Evolutionary conservation across 1,140 invertebrate species (phyloP).

Genomic region (Magallana gigas): DNA sequence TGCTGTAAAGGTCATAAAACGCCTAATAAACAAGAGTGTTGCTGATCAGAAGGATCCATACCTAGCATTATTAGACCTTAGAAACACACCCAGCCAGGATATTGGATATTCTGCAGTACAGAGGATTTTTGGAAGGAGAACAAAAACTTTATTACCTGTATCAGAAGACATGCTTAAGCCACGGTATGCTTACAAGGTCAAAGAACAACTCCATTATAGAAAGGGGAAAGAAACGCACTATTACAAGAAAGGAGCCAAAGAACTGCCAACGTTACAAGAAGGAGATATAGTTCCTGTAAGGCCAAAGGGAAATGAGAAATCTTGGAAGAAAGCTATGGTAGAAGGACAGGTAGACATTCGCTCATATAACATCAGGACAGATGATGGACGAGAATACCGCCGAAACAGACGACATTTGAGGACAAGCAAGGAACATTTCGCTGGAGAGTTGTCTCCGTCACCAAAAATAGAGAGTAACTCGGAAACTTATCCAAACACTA

Average conservation of each 20-base stretch:
- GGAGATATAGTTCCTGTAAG: slow-evolving; percentile 49
- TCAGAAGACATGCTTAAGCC: slow-evolving; percentile 22
- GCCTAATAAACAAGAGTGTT: slow-evolving; percentile 52
- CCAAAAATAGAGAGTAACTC: no score
- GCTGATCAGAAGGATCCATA: slow-evolving; percentile 55
- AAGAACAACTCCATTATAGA: neutral
- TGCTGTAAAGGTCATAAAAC: slow-evolving; percentile 51
- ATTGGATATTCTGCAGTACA: slow-evolving; percentile 49
- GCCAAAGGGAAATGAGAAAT: slow-evolving; percentile 29
- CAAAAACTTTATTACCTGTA: slow-evolving; percentile 39
- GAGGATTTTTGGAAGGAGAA: slow-evolving; percentile 35
- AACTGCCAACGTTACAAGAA: slow-evolving; percentile 33
- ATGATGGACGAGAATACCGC: no score
- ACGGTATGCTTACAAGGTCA: neutral
- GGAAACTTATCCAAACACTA: neutral
- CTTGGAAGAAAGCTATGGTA: slow-evolving; percentile 15
- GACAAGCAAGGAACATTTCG: no score
- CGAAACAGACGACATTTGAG: no score
- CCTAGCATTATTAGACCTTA: slow-evolving; percentile 55
- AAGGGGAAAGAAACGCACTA: slow-evolving; percentile 37
- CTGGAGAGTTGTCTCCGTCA: no score
- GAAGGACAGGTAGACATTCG: slow-evolving; percentile 12
- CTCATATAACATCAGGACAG: slow-evolving; percentile 25
- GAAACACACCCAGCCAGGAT: slow-evolving; percentile 55
- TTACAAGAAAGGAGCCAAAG: neutral